Evolutionary conservation across 2,888 invertebrate genomes (phyloP).

Genomic region (Coremacera marginata): DNA sequence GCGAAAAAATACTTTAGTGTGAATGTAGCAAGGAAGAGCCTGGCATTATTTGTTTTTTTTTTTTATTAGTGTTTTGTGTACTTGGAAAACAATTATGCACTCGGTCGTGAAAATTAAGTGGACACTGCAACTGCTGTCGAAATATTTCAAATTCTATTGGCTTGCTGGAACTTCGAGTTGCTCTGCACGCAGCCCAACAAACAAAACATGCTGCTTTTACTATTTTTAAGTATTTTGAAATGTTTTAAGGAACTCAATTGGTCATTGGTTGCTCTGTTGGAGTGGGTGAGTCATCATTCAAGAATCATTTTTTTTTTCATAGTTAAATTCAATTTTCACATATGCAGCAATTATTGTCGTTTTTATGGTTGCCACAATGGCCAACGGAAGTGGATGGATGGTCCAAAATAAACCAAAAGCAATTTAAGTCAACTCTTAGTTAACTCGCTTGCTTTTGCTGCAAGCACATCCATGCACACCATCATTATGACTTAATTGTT

Average conservation of each 20-base stretch:
- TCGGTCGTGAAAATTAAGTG: slow-evolving; percentile 32
- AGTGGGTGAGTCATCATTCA: too few relatives aligned
- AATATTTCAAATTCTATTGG: too few relatives aligned
- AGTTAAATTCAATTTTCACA: neutral
- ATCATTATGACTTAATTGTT: slow-evolving; percentile 21
- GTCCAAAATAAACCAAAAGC: slow-evolving; percentile 22
- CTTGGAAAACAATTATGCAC: slow-evolving; percentile 27
- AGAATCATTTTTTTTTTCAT: neutral
- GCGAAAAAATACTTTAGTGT: slow-evolving; percentile 16
- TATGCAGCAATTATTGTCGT: neutral
- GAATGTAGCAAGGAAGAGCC: neutral
- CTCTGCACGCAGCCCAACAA: too few relatives aligned
- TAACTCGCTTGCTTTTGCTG: neutral
- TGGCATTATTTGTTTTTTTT: neutral
- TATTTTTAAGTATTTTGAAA: too few relatives aligned
- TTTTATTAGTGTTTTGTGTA: neutral
- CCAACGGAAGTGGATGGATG: neutral
- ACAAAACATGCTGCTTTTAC: too few relatives aligned
- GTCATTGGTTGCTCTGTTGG: too few relatives aligned
- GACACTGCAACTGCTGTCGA: neutral
- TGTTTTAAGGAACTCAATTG: too few relatives aligned
- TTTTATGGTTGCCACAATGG: neutral
- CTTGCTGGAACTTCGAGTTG: too few relatives aligned
- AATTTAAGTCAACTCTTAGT: slow-evolving; percentile 11
- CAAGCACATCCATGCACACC: neutral